Percentiles rank a stretch among this genome's conserved stretches.
These are phyloP conservation scores for Aldrovandia affinis DNA, from an alignment of 2,797 vertebrate genomes.

Conservation along the genomic window DNA sequence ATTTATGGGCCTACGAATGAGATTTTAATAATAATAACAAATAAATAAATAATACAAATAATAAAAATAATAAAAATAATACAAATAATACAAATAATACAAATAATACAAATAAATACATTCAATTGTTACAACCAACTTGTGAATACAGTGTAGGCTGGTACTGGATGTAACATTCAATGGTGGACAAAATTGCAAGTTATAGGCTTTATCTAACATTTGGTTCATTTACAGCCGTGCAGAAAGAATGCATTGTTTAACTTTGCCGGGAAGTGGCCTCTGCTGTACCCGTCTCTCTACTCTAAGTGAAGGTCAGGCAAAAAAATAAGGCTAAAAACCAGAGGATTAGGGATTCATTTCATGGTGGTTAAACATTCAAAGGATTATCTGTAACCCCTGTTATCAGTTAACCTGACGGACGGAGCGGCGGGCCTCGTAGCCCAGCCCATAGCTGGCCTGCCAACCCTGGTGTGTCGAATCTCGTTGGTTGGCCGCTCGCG, in stretches of 20 bases:
- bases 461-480: neutral
- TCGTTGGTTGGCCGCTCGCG: neutral
- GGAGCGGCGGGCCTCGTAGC: neutral
- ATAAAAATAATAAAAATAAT: too few relatives aligned
- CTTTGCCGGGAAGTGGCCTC: neutral
- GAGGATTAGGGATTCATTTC: slow-evolving; percentile 2
- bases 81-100: too few relatives aligned
- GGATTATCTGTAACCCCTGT: neutral
- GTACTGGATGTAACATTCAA: neutral
- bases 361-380: slow-evolving; percentile 18
- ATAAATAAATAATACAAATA: too few relatives aligned
- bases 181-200: neutral
- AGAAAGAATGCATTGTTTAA: neutral
- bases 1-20: too few relatives aligned
- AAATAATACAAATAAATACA: too few relatives aligned
- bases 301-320: neutral
- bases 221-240: neutral
- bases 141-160: neutral
- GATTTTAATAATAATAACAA: too few relatives aligned
- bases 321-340: neutral
- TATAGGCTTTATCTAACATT: neutral
- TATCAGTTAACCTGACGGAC: slow-evolving; percentile 7
- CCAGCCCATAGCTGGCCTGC: neutral
- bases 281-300: neutral
- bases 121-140: neutral